phyloP scores from a whole-genome alignment of 2,888 invertebrate genomes.

The Fabriciana adippe region DNA sequence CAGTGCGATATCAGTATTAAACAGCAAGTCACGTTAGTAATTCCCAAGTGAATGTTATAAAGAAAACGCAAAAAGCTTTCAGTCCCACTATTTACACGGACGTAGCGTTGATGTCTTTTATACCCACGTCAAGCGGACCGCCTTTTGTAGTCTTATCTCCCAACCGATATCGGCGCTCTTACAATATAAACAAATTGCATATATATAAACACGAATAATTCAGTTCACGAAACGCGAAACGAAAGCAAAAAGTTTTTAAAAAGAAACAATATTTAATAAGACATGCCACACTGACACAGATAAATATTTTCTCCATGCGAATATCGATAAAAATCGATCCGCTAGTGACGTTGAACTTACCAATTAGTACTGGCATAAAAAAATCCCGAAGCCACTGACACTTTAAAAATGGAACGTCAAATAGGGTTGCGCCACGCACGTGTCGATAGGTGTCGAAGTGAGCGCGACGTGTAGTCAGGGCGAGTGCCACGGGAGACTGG shows the following conservation, averaged over 20 bases:
- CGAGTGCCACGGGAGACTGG: slow-evolving; percentile 75
- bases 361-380: slow-evolving; percentile 50
- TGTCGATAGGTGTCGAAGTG: slow-evolving; percentile 59
- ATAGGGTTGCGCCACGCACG: slow-evolving; percentile 77
- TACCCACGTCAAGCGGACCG: slow-evolving; percentile 46
- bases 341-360: slow-evolving; percentile 35
- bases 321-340: slow-evolving; percentile 19
- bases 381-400: slow-evolving; percentile 61
- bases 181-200: slow-evolving; percentile 36
- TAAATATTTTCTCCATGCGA: slow-evolving; percentile 34
- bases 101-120: slow-evolving; percentile 75
- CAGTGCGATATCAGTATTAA: slow-evolving; percentile 37
- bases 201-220: slow-evolving; percentile 30
- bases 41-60: slow-evolving; percentile 46
- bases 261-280: slow-evolving; percentile 38
- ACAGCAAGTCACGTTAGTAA: slow-evolving; percentile 50
- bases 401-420: slow-evolving; percentile 63
- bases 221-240: slow-evolving; percentile 39
- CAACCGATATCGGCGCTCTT: slow-evolving; percentile 39
- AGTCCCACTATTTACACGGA: slow-evolving; percentile 48
- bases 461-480: slow-evolving; percentile 67
- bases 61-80: slow-evolving; percentile 48
- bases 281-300: slow-evolving; percentile 39
- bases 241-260: slow-evolving; percentile 34
- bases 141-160: slow-evolving; percentile 50